Evolutionary conservation across 2,113 vertebrate genomes (phyloP).

Genomic region (Melanotaenia duboulayi): DNA sequence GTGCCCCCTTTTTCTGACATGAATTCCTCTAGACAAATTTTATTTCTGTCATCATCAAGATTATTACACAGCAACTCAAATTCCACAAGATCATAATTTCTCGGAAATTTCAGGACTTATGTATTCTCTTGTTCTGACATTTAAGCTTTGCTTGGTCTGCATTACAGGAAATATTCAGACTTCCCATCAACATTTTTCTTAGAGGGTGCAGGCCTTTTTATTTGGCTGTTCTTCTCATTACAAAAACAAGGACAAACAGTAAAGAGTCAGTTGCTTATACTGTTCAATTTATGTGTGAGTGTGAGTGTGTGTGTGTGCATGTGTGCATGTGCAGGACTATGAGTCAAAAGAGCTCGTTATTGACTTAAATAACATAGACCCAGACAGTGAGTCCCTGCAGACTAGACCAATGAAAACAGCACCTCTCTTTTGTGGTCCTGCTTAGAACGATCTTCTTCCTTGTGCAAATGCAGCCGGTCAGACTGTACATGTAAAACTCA

Average conservation of each 20-base stretch:
- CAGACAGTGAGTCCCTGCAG: conserved; percentile 62
- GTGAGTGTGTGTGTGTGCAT: neutral
- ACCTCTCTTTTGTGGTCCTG: conserved; percentile 53
- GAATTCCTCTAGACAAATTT: neutral
- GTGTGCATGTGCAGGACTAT: neutral
- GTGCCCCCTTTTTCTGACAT: neutral
- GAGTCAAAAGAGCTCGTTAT: conserved; percentile 35
- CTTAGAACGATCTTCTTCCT: conserved; percentile 36
- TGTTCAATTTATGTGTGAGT: conserved; percentile 15
- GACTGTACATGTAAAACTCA: conserved; percentile 8
- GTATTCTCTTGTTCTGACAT: conserved; percentile 1
- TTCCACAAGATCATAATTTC: conserved; percentile 19
- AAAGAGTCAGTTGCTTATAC: conserved; percentile 6
- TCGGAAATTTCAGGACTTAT: neutral
- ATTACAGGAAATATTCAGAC: conserved; percentile 22
- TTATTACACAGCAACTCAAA: neutral
- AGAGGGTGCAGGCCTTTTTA: neutral
- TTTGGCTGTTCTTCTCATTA: neutral
- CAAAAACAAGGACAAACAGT: conserved; percentile 12
- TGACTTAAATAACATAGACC: conserved; percentile 62
- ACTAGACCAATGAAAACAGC: conserved; percentile 61
- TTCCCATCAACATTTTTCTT: conserved; percentile 7
- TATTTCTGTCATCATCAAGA: neutral
- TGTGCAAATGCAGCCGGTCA: conserved; percentile 53
- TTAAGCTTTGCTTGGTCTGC: neutral